Evolutionary conservation across 2,888 invertebrate species (phyloP).

Genomic region (Loripinus fragilis): DNA sequence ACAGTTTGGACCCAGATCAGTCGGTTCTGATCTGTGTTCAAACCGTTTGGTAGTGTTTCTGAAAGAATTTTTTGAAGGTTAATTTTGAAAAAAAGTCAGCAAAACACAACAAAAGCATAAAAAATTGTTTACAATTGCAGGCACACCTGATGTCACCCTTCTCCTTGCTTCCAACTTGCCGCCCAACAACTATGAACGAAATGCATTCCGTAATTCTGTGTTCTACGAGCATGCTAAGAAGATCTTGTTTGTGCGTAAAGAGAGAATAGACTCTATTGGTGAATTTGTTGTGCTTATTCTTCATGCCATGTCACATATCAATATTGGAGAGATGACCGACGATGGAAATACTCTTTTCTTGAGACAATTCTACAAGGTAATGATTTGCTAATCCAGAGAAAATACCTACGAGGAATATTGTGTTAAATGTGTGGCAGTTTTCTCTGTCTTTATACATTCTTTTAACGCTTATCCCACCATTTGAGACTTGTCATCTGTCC

Average conservation of each 20-base stretch:
- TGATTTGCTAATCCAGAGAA: too few species aligned
- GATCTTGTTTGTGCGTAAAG: slow-evolving; percentile 79
- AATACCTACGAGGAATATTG: too few species aligned
- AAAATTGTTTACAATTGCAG: slow-evolving; percentile 22
- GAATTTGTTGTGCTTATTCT: slow-evolving; percentile 81
- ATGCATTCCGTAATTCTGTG: slow-evolving; percentile 79
- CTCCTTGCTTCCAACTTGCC: slow-evolving; percentile 81
- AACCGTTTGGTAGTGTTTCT: too few species aligned
- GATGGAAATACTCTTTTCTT: slow-evolving; percentile 79
- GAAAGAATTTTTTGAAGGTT: too few species aligned
- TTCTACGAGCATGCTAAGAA: slow-evolving; percentile 77
- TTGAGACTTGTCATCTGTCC: too few species aligned
- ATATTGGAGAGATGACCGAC: slow-evolving; percentile 78
- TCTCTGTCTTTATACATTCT: too few species aligned
- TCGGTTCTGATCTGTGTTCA: too few species aligned
- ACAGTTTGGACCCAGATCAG: too few species aligned
- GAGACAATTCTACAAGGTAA: slow-evolving; percentile 80
- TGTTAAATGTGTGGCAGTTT: too few species aligned
- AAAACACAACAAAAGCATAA: too few species aligned
- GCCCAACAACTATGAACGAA: slow-evolving; percentile 77
- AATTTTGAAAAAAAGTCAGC: too few species aligned
- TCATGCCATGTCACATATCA: slow-evolving; percentile 81
- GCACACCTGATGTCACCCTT: slow-evolving; percentile 77
- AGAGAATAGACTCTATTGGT: slow-evolving; percentile 81
- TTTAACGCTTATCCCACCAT: too few species aligned